These are phyloP conservation scores for Azemiops feae DNA, from an alignment of 2,113 vertebrate genomes.

Conservation along the genomic window DNA sequence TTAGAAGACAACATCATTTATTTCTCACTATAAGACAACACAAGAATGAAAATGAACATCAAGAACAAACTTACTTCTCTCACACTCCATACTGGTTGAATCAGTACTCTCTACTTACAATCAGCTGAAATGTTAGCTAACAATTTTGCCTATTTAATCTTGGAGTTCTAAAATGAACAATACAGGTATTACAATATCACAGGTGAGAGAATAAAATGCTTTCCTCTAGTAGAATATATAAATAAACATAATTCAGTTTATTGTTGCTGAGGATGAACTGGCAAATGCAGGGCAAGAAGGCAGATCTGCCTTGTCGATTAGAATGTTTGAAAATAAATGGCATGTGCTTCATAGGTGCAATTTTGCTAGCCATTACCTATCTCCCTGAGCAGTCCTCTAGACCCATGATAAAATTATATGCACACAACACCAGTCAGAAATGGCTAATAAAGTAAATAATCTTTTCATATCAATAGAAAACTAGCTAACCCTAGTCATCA, in stretches of 20 bases:
- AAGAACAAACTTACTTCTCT: background rate
- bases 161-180: background rate
- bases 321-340: background rate
- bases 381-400: background rate
- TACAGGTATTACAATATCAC: background rate
- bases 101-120: background rate
- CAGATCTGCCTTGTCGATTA: background rate
- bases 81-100: background rate
- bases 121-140: background rate
- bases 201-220: background rate
- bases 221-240: no score
- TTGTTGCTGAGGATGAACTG: background rate
- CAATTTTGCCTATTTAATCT: background rate
- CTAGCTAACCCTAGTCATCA: background rate
- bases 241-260: background rate
- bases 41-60: background rate
- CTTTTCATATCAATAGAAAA: background rate
- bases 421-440: background rate
- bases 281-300: background rate
- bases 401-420: background rate
- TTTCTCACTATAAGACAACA: background rate
- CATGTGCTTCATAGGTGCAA: background rate
- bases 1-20: background rate
- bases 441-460: background rate
- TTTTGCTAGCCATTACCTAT: background rate